phyloP scores from a whole-genome alignment of 2,888 invertebrate species.

The Lepetodrilus schrolli region DNA sequence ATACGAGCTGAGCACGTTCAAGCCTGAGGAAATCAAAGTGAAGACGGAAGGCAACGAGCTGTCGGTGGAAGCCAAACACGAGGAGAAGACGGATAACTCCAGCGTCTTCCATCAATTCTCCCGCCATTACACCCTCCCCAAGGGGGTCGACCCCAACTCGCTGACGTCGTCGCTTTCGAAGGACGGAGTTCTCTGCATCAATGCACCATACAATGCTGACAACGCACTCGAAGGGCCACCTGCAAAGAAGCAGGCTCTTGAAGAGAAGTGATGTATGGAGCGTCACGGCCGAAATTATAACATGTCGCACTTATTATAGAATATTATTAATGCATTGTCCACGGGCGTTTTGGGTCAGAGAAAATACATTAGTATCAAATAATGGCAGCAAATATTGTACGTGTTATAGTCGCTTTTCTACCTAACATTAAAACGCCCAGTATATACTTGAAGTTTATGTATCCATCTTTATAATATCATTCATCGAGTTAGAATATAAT shows the following conservation, averaged over 20 bases:
- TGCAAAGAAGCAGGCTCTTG: constrained; percentile 25
- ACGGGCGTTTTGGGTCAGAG: no score
- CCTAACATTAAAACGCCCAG: no score
- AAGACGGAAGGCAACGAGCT: constrained; percentile 98
- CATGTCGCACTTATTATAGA: no score
- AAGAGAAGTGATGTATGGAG: neutral
- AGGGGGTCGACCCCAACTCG: constrained; percentile 95
- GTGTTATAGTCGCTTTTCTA: no score
- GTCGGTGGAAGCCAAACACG: constrained; percentile 94
- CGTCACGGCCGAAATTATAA: no score
- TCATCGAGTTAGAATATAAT: no score
- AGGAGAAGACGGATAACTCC: constrained; percentile 97
- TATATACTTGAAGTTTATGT: no score
- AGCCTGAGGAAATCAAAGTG: constrained; percentile 95
- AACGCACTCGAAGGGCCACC: constrained; percentile 38
- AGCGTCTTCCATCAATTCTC: constrained; percentile 98
- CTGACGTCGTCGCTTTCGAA: constrained; percentile 96
- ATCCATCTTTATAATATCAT: no score
- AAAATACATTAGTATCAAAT: no score
- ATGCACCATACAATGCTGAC: constrained; percentile 82
- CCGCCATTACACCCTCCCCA: constrained; percentile 95
- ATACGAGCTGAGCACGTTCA: constrained; percentile 95
- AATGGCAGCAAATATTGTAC: no score
- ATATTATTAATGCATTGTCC: no score
- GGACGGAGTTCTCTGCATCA: constrained; percentile 96